Evolutionary conservation across 64 coral and sea anemone genomes (phyloP).

Genomic region (Porites australiensis): DNA sequence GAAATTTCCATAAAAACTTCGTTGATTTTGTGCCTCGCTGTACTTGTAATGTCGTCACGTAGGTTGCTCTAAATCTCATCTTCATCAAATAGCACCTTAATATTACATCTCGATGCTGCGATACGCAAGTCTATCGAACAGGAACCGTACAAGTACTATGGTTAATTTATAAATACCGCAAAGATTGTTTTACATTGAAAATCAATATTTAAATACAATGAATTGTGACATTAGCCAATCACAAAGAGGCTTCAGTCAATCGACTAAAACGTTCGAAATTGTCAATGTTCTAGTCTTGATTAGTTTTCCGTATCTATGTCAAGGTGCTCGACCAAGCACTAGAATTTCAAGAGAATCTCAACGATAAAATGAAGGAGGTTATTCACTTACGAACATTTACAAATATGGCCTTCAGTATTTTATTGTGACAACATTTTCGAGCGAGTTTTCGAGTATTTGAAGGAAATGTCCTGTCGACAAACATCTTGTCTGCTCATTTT

Average conservation of each 20-base stretch:
- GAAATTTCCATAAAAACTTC: conserved; percentile 4
- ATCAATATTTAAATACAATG: conserved; percentile 59
- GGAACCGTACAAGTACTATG: background rate
- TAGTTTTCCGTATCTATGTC: background rate
- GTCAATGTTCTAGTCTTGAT: background rate
- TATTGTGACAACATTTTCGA: too few species aligned
- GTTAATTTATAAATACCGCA: conserved; percentile 39
- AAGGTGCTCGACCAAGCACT: background rate
- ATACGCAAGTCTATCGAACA: background rate
- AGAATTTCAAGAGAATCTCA: background rate
- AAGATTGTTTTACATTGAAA: conserved; percentile 37
- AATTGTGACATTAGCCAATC: conserved; percentile 16
- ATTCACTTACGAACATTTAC: too few species aligned
- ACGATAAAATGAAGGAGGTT: background rate
- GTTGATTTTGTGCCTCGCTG: background rate
- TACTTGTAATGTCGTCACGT: background rate
- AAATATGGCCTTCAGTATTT: too few species aligned
- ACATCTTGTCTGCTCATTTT: too few species aligned
- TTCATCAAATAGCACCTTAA: conserved; percentile 19
- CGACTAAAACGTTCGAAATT: background rate
- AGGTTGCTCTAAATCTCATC: background rate
- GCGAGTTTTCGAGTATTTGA: too few species aligned
- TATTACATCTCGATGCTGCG: background rate
- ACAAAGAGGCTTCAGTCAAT: background rate
- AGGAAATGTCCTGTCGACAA: too few species aligned